Evolutionary conservation across 2,797 vertebrate genomes (phyloP).

Genomic region (Esox lucius): DNA sequence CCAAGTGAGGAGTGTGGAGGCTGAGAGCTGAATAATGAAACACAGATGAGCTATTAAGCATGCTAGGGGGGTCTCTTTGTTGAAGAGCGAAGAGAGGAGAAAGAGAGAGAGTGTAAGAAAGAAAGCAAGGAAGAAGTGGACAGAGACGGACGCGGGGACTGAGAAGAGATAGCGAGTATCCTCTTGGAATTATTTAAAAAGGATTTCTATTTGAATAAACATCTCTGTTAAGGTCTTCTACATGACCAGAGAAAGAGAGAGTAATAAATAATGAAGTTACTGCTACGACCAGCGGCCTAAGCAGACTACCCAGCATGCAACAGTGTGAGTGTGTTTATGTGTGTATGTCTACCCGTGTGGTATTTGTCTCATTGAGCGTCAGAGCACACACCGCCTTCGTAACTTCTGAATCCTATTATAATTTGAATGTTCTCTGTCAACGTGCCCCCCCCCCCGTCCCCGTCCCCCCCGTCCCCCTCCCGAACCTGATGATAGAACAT

Average conservation of each 20-base stretch:
- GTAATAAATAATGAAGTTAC: constrained; percentile 96
- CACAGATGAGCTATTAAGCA: constrained; percentile 91
- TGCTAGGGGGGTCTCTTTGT: constrained; percentile 89
- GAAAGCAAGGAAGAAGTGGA: no score
- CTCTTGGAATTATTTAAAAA: constrained; percentile 99
- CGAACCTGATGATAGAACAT: constrained; percentile 88
- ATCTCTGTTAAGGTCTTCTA: constrained; percentile 96
- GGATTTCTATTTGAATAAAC: constrained; percentile 98
- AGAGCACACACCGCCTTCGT: no score
- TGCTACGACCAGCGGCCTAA: constrained; percentile 75
- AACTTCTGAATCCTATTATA: no score
- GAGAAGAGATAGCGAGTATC: no score
- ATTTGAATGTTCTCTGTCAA: no score
- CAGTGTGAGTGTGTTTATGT: neutral
- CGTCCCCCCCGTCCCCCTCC: no score
- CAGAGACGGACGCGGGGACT: no score
- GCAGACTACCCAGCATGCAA: neutral
- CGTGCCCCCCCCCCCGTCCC: no score
- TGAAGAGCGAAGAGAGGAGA: constrained; percentile 69
- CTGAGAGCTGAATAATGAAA: constrained; percentile 96
- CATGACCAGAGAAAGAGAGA: constrained; percentile 83
- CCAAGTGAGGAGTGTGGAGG: constrained; percentile 84
- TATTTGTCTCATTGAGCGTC: no score
- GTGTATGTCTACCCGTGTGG: no score
- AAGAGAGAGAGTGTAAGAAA: no score